These are phyloP conservation scores for Drosophila pectinifera DNA, from an alignment of 1,140 invertebrate genomes.

Conservation along the genomic window DNA sequence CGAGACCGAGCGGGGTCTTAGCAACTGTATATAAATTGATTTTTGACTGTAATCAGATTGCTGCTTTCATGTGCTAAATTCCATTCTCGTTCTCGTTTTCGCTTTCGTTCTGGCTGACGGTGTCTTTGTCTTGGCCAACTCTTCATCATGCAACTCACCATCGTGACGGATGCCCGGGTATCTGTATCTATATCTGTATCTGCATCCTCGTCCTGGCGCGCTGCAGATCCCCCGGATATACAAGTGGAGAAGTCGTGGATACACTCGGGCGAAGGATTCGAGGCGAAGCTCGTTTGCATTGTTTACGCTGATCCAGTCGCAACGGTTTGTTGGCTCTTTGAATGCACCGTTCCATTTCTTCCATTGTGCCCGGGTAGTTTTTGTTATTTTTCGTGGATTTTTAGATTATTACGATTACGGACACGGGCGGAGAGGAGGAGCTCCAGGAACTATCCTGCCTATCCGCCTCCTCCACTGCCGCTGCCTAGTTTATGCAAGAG, in stretches of 20 bases:
- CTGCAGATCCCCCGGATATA: slow-evolving; percentile 88
- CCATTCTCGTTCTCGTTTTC: slow-evolving; percentile 9
- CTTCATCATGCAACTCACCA: slow-evolving; percentile 33
- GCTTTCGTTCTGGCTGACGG: slow-evolving; percentile 25
- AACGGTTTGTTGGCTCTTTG: slow-evolving; percentile 86
- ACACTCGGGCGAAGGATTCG: slow-evolving; percentile 90
- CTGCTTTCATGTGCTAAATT: slow-evolving; percentile 59
- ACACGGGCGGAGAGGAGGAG: slow-evolving; percentile 4
- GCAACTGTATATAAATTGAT: slow-evolving; percentile 65
- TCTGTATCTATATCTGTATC: slow-evolving; percentile 6
- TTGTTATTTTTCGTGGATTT: slow-evolving; percentile 61
- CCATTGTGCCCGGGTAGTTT: slow-evolving; percentile 48
- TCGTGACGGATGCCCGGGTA: slow-evolving; percentile 45
- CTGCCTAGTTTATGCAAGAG: slow-evolving; percentile 54
- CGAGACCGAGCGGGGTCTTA: slow-evolving; percentile 35
- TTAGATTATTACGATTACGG: slow-evolving; percentile 70
- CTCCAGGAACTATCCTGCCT: slow-evolving; percentile 8
- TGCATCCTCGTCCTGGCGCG: slow-evolving; percentile 6
- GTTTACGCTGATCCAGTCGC: slow-evolving; percentile 90
- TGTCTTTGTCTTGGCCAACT: slow-evolving; percentile 20
- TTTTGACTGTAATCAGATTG: slow-evolving; percentile 70
- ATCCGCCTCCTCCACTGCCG: slow-evolving; percentile 8
- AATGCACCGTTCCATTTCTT: slow-evolving; percentile 51
- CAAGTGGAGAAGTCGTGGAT: slow-evolving; percentile 90
- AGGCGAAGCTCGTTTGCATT: slow-evolving; percentile 90